These are phyloP conservation scores for Pseudorhiza aurosa DNA, from an alignment of 30 jellyfish, hydroid and myxozoan genomes.

Conservation along the genomic window DNA sequence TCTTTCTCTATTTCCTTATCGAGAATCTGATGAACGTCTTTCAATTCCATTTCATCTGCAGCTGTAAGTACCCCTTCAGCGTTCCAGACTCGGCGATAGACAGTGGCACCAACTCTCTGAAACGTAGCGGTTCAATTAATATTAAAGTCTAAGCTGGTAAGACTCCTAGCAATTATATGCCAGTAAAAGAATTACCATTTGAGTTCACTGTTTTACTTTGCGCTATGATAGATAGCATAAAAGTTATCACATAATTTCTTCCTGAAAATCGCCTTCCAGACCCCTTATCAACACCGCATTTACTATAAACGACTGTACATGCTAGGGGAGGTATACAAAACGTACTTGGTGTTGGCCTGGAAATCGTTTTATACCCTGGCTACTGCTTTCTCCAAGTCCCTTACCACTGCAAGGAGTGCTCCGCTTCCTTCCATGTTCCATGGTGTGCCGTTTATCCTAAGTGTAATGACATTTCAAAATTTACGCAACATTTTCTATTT, in stretches of 20 bases:
- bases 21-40: background rate
- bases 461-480: too few relatives aligned
- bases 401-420: background rate
- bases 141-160: background rate
- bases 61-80: slow-evolving; percentile 7
- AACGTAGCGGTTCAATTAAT: background rate
- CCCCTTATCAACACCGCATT: too few relatives aligned
- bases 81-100: slow-evolving; percentile 42
- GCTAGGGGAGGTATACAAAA: too few relatives aligned
- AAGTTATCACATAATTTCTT: too few relatives aligned
- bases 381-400: background rate
- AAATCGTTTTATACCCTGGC: background rate
- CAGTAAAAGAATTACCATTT: background rate
- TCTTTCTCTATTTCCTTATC: slow-evolving; percentile 36
- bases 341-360: slow-evolving; percentile 32
- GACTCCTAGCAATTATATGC: too few relatives aligned
- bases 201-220: too few relatives aligned
- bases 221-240: too few relatives aligned
- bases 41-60: slow-evolving; percentile 8
- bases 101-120: slow-evolving; percentile 47
- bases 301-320: too few relatives aligned
- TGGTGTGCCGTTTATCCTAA: too few relatives aligned
- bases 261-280: too few relatives aligned
- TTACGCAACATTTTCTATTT: too few relatives aligned
- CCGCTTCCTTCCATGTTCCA: too few relatives aligned